Base-by-base conservation (phyloP, 2,797 vertebrate genomes). In the Coreius guichenoti region DNA sequence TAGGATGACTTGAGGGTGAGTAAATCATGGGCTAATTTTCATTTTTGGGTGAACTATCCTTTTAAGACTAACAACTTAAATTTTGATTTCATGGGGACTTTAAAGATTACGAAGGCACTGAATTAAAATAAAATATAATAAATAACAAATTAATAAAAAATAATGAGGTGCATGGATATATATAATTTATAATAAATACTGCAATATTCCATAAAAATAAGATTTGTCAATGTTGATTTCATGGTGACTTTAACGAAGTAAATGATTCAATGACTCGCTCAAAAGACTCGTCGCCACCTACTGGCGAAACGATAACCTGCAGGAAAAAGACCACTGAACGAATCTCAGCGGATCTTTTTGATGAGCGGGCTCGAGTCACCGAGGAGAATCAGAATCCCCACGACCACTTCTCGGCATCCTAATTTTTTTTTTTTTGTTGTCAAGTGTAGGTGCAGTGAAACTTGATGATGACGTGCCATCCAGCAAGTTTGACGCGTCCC, bases 391-490 rank as follows among this genome's bases (percentile, higher is more conserved):
- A n/a, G 26, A 77, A 58, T 54, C 49, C 47, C 8, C 45, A 12
- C 21, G 16, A 9, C 8, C 16, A 9, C 8, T 19, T 3, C 61
- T 49, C 5, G 39, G 14, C 19, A 31, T 67, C 63, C 19, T 47
- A 2, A 9, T 43, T 36, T 9, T 45, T 12, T 14, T 58, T 8
- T 26, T 43, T 45, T 47, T 47, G 19, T 13, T 13, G 39, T n/a
- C 21, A 16, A 17, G 23, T 33, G 74, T 4, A 11, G 23, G 49
- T 82, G 85, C 77, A 11, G 8, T 8, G 36, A 26, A 73, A 43
- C 63, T 54, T 87, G 68, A 45, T 63, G 39, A 31, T 87, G 85
- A 86, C 89, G 85, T 19, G 7, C 1, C 0, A 9, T 14, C 72
- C 81, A 87, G 77, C 85, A 88, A 0, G 58, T n/a, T 81, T 17